Base-by-base conservation (phyloP, 2,113 vertebrate genomes). In the Tragelaphus buxtoni region DNA sequence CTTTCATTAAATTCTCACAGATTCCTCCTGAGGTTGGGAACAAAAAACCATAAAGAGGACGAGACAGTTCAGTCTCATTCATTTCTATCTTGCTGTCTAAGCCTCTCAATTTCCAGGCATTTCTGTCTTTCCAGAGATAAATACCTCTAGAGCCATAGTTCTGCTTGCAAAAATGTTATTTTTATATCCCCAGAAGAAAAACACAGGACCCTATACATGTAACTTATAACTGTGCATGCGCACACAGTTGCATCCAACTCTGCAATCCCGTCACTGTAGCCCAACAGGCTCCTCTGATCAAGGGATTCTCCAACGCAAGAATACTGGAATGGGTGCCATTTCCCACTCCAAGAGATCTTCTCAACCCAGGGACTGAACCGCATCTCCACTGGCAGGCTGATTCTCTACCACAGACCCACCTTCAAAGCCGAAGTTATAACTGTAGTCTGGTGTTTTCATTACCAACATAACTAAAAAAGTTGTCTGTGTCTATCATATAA, bases 1-100 rank as follows among this genome's bases (percentile, higher is more conserved):
- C 81, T 97, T 92, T 89, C 49, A 85, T 47, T 84, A 88, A 90
- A 18, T 90, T 94, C 85, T 95, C 93, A 58, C 81, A 96, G 81
- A 91, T 76, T 94, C 55, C 49, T 85, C 55, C 42, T 77, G 69
- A 88, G 55, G 7, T 14, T 95, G n/a, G 42, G 69, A 93, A 42
- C 55, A 94, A 85, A 76, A 56, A 42, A 42, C 1, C 77, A 56
- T 28, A 28, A 81, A 85, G 51, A 45, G 51, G 56, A 76, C 56
- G 56, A 87, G 61, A 91, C 20, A 82, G 32, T 58, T 93, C 55
- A 58, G 42, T 85, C 77, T 81, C 88, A 55, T 76, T 86, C n/a
- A 17, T 58, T 56, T 90, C 82, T 61, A 26, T 65, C 72, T 60
- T 58, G 26, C 77, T 69, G 12, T 45, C 88, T 90, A 30, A 39